phyloP scores from a whole-genome alignment of 2,113 vertebrate species.

The Oncorhynchus nerka region DNA sequence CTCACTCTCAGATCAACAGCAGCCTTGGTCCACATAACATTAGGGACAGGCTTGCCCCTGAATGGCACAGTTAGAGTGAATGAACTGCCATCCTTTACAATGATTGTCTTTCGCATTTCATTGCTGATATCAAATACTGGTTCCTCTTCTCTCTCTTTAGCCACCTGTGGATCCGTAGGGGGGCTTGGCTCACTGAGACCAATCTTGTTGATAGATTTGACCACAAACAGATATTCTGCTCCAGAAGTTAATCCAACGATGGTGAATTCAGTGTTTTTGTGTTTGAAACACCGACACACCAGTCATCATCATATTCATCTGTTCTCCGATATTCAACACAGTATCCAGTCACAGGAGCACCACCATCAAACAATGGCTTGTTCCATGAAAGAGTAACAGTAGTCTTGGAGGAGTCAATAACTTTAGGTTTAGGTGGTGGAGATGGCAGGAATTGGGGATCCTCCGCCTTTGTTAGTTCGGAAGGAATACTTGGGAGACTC shows the following conservation, averaged over 20 bases:
- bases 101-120: conserved; percentile 94
- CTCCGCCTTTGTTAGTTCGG: conserved; percentile 86
- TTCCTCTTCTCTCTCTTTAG: conserved; percentile 95
- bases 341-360: conserved; percentile 90
- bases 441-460: conserved; percentile 94
- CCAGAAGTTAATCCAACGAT: conserved; percentile 83
- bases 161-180: conserved; percentile 85
- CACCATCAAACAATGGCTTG: conserved; percentile 95
- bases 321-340: conserved; percentile 88
- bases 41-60: conserved; percentile 91
- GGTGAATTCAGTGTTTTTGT: conserved; percentile 93
- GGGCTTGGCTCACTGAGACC: conserved; percentile 90
- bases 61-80: conserved; percentile 95
- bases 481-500: conserved; percentile 86
- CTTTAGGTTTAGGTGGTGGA: conserved; percentile 91
- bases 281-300: conserved; percentile 86
- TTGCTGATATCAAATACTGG: conserved; percentile 92
- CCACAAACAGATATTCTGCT: conserved; percentile 88
- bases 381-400: conserved; percentile 87
- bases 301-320: conserved; percentile 82
- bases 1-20: conserved; percentile 90
- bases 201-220: conserved; percentile 93
- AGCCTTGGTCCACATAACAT: conserved; percentile 87
- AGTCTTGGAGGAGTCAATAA: conserved; percentile 89
- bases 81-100: conserved; percentile 91